phyloP scores from a whole-genome alignment of 2,888 invertebrate species.

The Notodonta dromedarius region DNA sequence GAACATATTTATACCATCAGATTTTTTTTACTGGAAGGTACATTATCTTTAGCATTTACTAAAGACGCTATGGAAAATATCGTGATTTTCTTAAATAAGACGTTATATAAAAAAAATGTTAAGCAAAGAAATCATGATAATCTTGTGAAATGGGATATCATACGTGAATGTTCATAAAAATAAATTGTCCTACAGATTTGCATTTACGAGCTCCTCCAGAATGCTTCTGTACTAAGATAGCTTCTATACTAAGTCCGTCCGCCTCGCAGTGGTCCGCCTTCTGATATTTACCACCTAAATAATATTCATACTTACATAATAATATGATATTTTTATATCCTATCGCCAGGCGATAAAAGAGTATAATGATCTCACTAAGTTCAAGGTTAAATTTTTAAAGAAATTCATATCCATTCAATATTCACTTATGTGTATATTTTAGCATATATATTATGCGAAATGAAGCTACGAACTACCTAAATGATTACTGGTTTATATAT shows the following conservation, averaged over 20 bases:
- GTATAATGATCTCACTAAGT: conserved; percentile 22
- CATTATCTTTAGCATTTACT: too few relatives aligned
- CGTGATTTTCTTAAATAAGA: too few relatives aligned
- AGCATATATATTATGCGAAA: too few relatives aligned
- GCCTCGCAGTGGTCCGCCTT: conserved; percentile 20
- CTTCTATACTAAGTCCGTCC: too few relatives aligned
- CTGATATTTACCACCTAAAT: conserved; percentile 27
- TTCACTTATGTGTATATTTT: too few relatives aligned
- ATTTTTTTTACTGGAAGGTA: too few relatives aligned
- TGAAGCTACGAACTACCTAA: too few relatives aligned
- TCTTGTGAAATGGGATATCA: conserved; percentile 22
- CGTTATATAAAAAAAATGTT: too few relatives aligned
- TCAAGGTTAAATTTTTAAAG: conserved; percentile 26
- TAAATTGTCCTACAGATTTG: conserved; percentile 27
- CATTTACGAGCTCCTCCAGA: conserved; percentile 13
- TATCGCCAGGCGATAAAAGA: conserved; percentile 25
- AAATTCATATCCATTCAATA: background rate
- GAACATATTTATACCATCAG: too few relatives aligned
- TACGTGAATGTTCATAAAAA: conserved; percentile 29
- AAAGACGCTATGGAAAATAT: too few relatives aligned
- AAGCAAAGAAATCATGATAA: conserved; percentile 13
- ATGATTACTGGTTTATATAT: too few relatives aligned
- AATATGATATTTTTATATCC: conserved; percentile 19
- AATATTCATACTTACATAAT: conserved; percentile 12
- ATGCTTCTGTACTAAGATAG: too few relatives aligned